phyloP scores from a whole-genome alignment of 2,888 invertebrate genomes.

The Hecatera dysodea region DNA sequence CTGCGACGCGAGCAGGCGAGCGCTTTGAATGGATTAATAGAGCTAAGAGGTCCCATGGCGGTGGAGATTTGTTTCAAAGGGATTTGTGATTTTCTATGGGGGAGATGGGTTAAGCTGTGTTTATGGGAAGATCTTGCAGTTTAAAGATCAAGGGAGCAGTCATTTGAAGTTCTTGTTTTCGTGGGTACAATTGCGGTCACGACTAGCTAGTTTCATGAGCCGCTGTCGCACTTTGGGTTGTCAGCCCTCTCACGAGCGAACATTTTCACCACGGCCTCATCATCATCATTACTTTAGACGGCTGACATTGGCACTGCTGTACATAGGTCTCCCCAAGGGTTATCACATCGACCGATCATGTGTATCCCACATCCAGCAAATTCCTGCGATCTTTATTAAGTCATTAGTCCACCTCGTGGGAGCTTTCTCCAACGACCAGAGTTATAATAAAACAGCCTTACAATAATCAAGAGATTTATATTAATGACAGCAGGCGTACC shows the following conservation, averaged over 20 bases:
- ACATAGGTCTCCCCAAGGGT: not conserved
- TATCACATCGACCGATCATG: not conserved
- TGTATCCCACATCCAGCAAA: not conserved
- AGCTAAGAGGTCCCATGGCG: slow-evolving; percentile 45
- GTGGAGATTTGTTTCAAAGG: slow-evolving; percentile 32
- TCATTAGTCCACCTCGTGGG: not conserved
- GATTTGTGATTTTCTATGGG: slow-evolving; percentile 22
- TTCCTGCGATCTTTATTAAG: not conserved
- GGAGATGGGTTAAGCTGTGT: slow-evolving; percentile 1
- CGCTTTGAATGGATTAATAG: slow-evolving; percentile 48
- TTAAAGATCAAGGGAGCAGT: not conserved
- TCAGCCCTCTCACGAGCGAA: not conserved
- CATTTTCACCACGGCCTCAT: not conserved
- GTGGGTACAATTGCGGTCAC: too few relatives aligned
- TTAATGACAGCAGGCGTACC: too few relatives aligned
- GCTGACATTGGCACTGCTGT: too few relatives aligned
- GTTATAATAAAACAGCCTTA: too few relatives aligned
- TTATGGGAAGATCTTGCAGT: slow-evolving; percentile 7
- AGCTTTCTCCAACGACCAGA: too few relatives aligned
- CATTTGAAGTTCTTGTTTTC: not conserved
- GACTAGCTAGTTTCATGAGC: not conserved
- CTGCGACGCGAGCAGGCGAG: slow-evolving; percentile 20
- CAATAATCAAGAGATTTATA: too few relatives aligned
- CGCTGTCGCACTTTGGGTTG: not conserved
- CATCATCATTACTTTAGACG: not conserved